phyloP scores from a whole-genome alignment of 2,113 vertebrate species.

The Triplophysa dalaica region DNA sequence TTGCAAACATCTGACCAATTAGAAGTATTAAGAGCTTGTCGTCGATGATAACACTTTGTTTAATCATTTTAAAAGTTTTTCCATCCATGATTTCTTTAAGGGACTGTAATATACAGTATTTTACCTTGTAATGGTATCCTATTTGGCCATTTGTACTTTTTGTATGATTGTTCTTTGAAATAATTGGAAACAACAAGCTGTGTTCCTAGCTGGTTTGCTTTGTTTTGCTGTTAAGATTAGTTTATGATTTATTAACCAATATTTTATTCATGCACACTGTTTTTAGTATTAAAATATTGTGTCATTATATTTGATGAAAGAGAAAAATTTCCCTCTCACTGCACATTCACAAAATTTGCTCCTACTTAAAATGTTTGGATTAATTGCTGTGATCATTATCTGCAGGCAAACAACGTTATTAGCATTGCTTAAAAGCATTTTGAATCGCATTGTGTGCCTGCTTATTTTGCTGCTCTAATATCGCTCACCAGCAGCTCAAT shows the following conservation, averaged over 20 bases:
- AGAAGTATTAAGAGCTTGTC: too few species aligned
- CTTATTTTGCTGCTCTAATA: too few species aligned
- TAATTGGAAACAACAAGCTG: neutral
- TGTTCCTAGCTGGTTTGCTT: conserved; percentile 3
- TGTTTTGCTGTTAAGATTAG: conserved; percentile 25
- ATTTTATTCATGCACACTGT: conserved; percentile 23
- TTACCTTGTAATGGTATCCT: neutral
- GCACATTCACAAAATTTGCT: neutral
- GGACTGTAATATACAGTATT: neutral
- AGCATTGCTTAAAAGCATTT: neutral
- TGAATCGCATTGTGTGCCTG: neutral
- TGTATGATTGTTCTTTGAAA: neutral
- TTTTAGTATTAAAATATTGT: conserved; percentile 25
- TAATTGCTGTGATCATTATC: neutral
- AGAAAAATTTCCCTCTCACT: neutral
- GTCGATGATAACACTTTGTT: too few species aligned
- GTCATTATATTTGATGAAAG: conserved; percentile 12
- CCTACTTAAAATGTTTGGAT: neutral
- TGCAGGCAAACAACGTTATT: neutral
- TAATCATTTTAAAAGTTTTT: too few species aligned
- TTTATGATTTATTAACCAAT: conserved; percentile 24
- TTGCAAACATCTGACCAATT: too few species aligned
- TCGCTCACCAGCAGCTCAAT: neutral
- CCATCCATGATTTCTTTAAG: too few species aligned
- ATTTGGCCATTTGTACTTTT: neutral